Evolutionary conservation across 2,797 vertebrate species (phyloP).

Genomic region (Sebastes melanostomus): DNA sequence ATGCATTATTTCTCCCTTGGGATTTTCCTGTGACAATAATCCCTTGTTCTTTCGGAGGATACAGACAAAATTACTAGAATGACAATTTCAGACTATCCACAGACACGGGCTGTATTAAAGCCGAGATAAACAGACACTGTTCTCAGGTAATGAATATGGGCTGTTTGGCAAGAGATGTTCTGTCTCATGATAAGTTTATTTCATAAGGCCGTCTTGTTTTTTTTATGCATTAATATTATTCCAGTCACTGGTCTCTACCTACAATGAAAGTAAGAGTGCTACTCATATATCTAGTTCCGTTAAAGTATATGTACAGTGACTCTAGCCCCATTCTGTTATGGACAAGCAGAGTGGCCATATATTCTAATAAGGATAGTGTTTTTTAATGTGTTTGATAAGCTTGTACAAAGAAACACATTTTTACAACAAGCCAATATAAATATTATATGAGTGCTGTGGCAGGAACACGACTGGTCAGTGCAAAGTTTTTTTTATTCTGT

Average conservation of each 20-base stretch:
- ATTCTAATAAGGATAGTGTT: not conserved
- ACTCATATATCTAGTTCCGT: not conserved
- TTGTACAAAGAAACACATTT: not conserved
- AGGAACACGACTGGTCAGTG: not conserved
- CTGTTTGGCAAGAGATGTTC: slow-evolving; percentile 9
- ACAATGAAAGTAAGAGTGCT: not conserved
- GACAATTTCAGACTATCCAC: slow-evolving; percentile 12
- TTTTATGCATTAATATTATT: not conserved
- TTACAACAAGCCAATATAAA: not conserved
- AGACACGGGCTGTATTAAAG: slow-evolving; percentile 3
- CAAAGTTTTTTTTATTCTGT: not conserved
- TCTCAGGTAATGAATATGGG: slow-evolving; percentile 24
- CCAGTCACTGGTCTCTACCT: not conserved
- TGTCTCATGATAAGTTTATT: slow-evolving; percentile 22
- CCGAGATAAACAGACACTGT: slow-evolving; percentile 16
- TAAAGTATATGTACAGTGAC: not conserved
- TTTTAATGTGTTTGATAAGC: not conserved
- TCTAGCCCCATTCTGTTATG: not conserved
- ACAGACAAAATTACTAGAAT: slow-evolving; percentile 33
- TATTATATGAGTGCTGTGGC: too few species aligned
- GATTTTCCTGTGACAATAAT: slow-evolving; percentile 51
- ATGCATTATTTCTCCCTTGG: slow-evolving; percentile 30
- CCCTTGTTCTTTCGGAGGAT: slow-evolving; percentile 36
- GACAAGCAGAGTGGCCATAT: not conserved
- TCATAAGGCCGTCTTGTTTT: not conserved